Percentiles rank a stretch among this genome's conserved stretches.
These are phyloP conservation scores for Cephus cinctus DNA, from an alignment of 1,140 invertebrate genomes.

Conservation along the genomic window DNA sequence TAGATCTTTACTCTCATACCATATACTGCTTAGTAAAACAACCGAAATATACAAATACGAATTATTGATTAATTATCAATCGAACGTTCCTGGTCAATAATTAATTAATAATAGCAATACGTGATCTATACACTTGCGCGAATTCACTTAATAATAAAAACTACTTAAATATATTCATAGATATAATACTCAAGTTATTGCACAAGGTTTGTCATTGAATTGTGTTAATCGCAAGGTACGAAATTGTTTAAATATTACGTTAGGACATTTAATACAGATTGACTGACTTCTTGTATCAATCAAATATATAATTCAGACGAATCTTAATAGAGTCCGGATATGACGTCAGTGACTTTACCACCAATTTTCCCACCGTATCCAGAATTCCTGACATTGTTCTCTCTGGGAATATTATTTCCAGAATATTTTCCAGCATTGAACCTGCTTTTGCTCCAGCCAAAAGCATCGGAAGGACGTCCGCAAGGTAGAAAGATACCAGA, in stretches of 20 bases:
- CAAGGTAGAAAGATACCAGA: slow-evolving; percentile 37
- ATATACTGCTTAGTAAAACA: too few species aligned
- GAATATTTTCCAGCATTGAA: slow-evolving; percentile 53
- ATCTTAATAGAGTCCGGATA: slow-evolving; percentile 47
- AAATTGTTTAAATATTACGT: background rate
- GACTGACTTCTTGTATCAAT: too few species aligned
- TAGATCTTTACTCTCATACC: too few species aligned
- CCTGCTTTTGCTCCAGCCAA: slow-evolving; percentile 45
- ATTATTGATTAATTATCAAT: too few species aligned
- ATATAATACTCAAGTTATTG: slow-evolving; percentile 18
- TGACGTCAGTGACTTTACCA: slow-evolving; percentile 50
- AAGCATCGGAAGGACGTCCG: slow-evolving; percentile 42
- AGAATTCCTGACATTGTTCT: slow-evolving; percentile 27
- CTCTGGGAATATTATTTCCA: slow-evolving; percentile 33
- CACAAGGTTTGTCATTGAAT: slow-evolving; percentile 6
- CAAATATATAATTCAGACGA: background rate
- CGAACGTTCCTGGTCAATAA: too few species aligned
- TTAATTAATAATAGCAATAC: too few species aligned
- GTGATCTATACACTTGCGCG: too few species aligned
- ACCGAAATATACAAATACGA: too few species aligned
- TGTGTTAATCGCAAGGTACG: slow-evolving; percentile 1
- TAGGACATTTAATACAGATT: too few species aligned
- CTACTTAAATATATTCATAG: slow-evolving; percentile 1
- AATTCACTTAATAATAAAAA: too few species aligned
- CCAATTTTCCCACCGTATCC: slow-evolving; percentile 28